Conservation (phyloP, 2,797 vertebrate genomes). For the Epinephelus malabaricus region DNA sequence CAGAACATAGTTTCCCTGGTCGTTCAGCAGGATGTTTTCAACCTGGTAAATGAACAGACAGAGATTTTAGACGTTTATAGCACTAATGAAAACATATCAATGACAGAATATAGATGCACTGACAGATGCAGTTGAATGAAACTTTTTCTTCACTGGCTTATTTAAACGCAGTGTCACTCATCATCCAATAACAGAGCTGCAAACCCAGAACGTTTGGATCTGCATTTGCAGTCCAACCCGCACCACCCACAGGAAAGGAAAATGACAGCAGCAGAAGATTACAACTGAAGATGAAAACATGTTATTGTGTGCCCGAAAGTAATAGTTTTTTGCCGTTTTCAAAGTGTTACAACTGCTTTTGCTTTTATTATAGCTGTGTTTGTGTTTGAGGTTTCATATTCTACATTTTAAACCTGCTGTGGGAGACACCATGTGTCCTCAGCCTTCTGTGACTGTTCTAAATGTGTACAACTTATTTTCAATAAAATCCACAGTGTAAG, state of each 20-base stretch:
- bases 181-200: background rate
- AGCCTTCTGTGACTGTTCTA: background rate
- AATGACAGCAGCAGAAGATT: background rate
- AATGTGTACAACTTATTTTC: background rate
- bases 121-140: background rate
- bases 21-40: conserved; percentile 96
- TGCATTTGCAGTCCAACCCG: background rate
- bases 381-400: background rate
- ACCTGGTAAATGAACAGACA: conserved; percentile 83
- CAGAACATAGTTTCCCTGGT: conserved; percentile 95
- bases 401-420: background rate
- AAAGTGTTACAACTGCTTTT: background rate
- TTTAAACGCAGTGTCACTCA: background rate
- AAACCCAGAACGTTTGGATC: background rate
- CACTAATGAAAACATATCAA: background rate
- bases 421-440: background rate
- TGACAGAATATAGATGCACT: background rate
- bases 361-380: background rate
- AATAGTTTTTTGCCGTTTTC: background rate
- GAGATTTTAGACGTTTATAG: background rate
- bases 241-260: background rate
- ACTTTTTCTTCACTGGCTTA: no score
- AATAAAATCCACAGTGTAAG: background rate
- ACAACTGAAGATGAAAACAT: background rate
- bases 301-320: background rate